Conservation (phyloP, 37 sponge, comb jelly and placozoan species). For the Crambe crambe region DNA sequence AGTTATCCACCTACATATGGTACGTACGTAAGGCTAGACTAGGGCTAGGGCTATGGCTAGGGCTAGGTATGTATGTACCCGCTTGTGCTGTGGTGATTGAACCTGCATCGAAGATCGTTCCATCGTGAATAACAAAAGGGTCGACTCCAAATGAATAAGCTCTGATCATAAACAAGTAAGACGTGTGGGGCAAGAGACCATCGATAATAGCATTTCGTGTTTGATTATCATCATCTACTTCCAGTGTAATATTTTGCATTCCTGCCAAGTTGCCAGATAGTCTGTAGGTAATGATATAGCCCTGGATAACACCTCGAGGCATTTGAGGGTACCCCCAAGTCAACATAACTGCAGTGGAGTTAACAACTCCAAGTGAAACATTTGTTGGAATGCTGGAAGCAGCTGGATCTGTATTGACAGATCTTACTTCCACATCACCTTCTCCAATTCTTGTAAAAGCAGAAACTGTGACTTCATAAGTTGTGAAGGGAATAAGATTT, state of each 20-base stretch:
- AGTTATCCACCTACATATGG: no score
- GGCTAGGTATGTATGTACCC: no score
- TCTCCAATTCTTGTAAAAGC: constrained; percentile 54
- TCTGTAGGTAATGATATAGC: constrained; percentile 34
- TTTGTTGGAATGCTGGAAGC: neutral
- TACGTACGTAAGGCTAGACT: no score
- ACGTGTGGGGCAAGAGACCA: constrained; percentile 21
- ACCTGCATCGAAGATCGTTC: neutral
- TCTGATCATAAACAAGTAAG: constrained; percentile 28
- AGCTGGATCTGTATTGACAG: constrained; percentile 20
- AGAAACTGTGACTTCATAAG: constrained; percentile 37
- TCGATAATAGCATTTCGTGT: constrained; percentile 9
- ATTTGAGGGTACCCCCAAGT: constrained; percentile 41
- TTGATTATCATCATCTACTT: constrained; percentile 13
- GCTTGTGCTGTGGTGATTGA: constrained; percentile 17
- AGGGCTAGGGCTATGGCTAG: no score
- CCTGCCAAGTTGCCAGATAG: neutral
- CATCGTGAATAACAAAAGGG: neutral
- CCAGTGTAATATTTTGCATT: constrained; percentile 13
- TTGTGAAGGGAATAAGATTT: constrained; percentile 37
- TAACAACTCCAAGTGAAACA: neutral
- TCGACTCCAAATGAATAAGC: constrained; percentile 31
- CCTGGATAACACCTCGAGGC: constrained; percentile 48
- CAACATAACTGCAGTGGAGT: constrained; percentile 39
- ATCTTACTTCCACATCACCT: neutral